Evolutionary conservation across 2,797 vertebrate species (phyloP).

Genomic region (Scarus forsteni): DNA sequence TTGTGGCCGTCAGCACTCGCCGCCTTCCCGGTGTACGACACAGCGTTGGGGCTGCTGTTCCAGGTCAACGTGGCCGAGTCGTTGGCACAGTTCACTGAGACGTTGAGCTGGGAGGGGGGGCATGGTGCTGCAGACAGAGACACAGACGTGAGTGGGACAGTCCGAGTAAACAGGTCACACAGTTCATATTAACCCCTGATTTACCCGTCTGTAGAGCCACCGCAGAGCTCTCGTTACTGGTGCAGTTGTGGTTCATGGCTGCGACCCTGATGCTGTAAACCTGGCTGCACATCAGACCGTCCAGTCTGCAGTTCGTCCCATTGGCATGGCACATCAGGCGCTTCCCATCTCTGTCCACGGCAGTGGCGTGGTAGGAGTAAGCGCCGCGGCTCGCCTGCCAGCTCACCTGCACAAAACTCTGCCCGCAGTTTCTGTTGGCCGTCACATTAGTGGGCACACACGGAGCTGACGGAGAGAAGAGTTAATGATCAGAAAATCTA

Average conservation of each 20-base stretch:
- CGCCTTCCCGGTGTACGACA: constrained; percentile 77
- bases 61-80: constrained; percentile 73
- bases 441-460: constrained; percentile 79
- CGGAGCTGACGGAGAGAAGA: constrained; percentile 73
- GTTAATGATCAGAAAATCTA: not conserved
- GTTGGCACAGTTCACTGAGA: constrained; percentile 65
- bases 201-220: constrained; percentile 72
- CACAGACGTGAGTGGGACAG: not conserved
- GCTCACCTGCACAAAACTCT: constrained; percentile 57
- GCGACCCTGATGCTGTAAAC: constrained; percentile 76
- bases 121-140: constrained; percentile 78
- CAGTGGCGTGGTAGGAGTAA: constrained; percentile 61
- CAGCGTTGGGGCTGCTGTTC: constrained; percentile 72
- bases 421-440: constrained; percentile 66
- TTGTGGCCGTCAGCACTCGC: constrained; percentile 62
- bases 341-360: constrained; percentile 36
- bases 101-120: constrained; percentile 69
- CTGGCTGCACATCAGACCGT: constrained; percentile 74
- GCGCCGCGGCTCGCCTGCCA: constrained; percentile 80
- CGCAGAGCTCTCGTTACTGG: constrained; percentile 66
- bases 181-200: not conserved
- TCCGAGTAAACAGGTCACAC: not conserved
- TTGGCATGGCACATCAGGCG: constrained; percentile 63
- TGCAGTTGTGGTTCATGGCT: constrained; percentile 72
- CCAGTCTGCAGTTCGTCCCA: constrained; percentile 71